Evolutionary conservation across 2,888 invertebrate species (phyloP).

Genomic region (Noctua janthe): DNA sequence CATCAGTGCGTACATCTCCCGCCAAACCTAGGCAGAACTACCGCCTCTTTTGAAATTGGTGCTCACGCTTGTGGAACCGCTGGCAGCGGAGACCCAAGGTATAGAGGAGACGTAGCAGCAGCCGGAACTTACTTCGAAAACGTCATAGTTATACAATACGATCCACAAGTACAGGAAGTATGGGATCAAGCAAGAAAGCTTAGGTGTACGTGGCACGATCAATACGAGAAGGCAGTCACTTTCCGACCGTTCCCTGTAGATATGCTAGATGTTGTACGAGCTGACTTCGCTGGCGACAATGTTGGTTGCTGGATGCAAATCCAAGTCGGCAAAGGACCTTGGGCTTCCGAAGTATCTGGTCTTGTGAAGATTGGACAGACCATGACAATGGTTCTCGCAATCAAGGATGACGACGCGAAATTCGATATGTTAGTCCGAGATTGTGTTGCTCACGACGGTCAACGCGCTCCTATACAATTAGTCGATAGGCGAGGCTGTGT

Average conservation of each 20-base stretch:
- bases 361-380: constrained; percentile 98
- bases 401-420: constrained; percentile 98
- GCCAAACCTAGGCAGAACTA: constrained; percentile 95
- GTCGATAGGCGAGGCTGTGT: constrained; percentile 98
- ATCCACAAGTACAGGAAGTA: constrained; percentile 98
- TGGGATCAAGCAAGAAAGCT: constrained; percentile 98
- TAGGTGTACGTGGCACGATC: constrained; percentile 98
- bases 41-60: constrained; percentile 97
- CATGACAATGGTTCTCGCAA: constrained; percentile 98
- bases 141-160: constrained; percentile 97
- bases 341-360: constrained; percentile 98
- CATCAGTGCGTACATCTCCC: constrained; percentile 97
- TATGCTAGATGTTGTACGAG: constrained; percentile 98
- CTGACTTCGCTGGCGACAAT: constrained; percentile 98
- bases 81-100: constrained; percentile 97
- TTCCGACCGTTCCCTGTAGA: constrained; percentile 98
- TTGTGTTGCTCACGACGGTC: constrained; percentile 98
- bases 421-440: constrained; percentile 98
- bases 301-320: constrained; percentile 99
- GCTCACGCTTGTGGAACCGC: constrained; percentile 98
- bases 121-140: constrained; percentile 98
- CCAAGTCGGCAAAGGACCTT: constrained; percentile 98
- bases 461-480: constrained; percentile 97
- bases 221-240: constrained; percentile 98
- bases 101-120: constrained; percentile 96